These are phyloP conservation scores for Cremastinae sp. DNA, from an alignment of 2,888 invertebrate genomes.

Conservation along the genomic window DNA sequence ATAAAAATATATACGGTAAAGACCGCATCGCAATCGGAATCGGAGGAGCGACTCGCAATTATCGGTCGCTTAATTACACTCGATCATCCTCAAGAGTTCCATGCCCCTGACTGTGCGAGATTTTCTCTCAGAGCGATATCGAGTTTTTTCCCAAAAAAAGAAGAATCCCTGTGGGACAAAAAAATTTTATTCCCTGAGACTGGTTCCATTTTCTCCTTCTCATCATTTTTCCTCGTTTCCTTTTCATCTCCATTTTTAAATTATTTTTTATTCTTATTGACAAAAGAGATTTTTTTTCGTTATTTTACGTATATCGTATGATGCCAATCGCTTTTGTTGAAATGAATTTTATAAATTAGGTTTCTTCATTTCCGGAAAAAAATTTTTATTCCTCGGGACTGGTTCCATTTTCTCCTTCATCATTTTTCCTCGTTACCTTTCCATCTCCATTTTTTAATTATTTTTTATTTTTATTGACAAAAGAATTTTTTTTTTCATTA, in stretches of 20 bases:
- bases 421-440: constrained; percentile 45
- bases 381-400: constrained; percentile 39
- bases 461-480: no score
- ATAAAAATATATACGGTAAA: constrained; percentile 13
- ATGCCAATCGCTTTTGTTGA: no score
- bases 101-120: constrained; percentile 33
- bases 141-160: constrained; percentile 38
- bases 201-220: no score
- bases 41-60: constrained; percentile 43
- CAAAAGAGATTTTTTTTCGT: no score
- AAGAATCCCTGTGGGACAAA: constrained; percentile 18
- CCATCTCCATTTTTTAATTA: no score
- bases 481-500: constrained; percentile 5
- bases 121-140: constrained; percentile 40
- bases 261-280: no score
- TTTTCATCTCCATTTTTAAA: no score
- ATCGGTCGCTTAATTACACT: constrained; percentile 53
- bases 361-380: no score
- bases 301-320: no score
- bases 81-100: constrained; percentile 14
- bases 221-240: no score
- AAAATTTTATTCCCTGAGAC: no score
- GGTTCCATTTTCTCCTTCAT: constrained; percentile 49
- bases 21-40: constrained; percentile 8
- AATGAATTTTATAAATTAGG: no score